Percentiles rank a stretch among this genome's conserved stretches.
Conservation (phyloP, 2,797 vertebrate genomes). For the Coregonus ussuriensis region DNA sequence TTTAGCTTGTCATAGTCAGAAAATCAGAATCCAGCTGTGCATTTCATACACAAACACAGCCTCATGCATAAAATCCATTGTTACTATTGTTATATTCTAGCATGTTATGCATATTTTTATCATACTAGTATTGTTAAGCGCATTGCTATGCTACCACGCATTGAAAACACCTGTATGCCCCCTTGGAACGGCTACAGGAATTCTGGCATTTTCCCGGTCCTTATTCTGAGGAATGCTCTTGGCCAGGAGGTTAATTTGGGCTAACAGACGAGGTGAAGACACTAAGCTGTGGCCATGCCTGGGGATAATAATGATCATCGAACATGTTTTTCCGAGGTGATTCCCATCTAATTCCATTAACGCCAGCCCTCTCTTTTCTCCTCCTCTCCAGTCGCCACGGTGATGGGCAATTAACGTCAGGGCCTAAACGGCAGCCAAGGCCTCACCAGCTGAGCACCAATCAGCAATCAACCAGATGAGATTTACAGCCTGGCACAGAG, state of each 20-base stretch:
- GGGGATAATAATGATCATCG: conserved; percentile 36
- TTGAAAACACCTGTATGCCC: not conserved
- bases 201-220: not conserved
- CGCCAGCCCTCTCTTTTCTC: conserved; percentile 11
- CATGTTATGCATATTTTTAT: not conserved
- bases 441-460: conserved; percentile 9
- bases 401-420: conserved; percentile 9
- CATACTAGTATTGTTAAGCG: not conserved
- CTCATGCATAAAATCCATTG: not conserved
- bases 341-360: conserved; percentile 22
- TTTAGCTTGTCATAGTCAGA: not conserved
- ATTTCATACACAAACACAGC: conserved; percentile 1
- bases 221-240: not conserved
- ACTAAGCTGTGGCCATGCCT: conserved; percentile 21
- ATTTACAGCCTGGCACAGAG: conserved; percentile 2
- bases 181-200: not conserved
- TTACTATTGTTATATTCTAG: not conserved
- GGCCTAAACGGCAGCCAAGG: conserved; percentile 5
- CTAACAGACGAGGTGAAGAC: not conserved
- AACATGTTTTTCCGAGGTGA: not conserved
- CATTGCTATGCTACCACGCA: not conserved
- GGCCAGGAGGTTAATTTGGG: conserved; percentile 2
- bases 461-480: not conserved
- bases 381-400: not conserved
- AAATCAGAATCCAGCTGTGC: conserved; percentile 6